These are phyloP conservation scores for Dioctria linearis DNA, from an alignment of 2,888 invertebrate genomes.

Conservation along the genomic window DNA sequence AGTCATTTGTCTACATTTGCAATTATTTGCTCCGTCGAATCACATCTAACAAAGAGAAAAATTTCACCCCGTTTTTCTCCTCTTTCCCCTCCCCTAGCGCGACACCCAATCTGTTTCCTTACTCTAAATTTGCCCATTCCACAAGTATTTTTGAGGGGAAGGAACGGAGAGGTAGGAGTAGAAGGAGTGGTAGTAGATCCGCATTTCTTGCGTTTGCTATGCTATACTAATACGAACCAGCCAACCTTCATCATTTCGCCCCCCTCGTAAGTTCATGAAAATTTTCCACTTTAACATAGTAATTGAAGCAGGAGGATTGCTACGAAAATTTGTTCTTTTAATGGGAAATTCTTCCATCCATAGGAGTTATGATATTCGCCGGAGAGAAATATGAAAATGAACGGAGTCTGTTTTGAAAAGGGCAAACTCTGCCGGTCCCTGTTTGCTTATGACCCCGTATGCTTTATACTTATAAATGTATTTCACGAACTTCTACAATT, in stretches of 20 bases:
- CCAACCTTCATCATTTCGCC: too few relatives aligned
- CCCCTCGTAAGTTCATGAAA: constrained; percentile 12
- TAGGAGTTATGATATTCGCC: constrained; percentile 42
- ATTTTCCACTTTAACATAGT: constrained; percentile 54
- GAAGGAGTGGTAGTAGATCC: neutral
- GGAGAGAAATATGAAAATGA: constrained; percentile 37
- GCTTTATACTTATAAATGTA: neutral
- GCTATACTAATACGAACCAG: too few relatives aligned
- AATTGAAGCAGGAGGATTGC: constrained; percentile 49
- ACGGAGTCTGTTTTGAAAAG: neutral
- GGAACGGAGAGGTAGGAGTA: neutral
- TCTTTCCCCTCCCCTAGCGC: neutral
- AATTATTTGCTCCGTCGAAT: constrained; percentile 59
- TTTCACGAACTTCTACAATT: neutral
- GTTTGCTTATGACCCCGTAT: constrained; percentile 17
- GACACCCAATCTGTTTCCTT: neutral
- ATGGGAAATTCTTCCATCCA: constrained; percentile 43
- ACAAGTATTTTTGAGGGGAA: neutral
- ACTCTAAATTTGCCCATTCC: neutral
- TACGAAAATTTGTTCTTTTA: constrained; percentile 48
- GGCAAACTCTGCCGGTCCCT: constrained; percentile 2
- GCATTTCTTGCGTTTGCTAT: constrained; percentile 14
- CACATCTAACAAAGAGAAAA: constrained; percentile 55
- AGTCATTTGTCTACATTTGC: constrained; percentile 59
- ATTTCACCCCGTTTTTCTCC: neutral